phyloP scores from a whole-genome alignment of 1,140 invertebrate species.

The Oscheius sp. region DNA sequence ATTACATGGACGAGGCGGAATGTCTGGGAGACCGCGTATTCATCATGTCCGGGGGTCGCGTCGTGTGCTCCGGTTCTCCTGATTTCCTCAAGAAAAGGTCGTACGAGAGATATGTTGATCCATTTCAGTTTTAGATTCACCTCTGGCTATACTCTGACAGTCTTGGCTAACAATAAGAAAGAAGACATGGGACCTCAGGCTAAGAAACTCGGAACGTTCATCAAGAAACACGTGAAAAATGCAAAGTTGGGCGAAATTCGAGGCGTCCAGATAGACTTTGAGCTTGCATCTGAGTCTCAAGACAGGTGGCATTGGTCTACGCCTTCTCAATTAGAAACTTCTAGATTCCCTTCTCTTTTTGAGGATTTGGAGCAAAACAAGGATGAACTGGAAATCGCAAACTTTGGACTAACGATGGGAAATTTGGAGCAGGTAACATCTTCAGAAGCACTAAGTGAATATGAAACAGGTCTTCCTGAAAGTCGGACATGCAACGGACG shows the following conservation, averaged over 20 bases:
- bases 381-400: conserved; percentile 10
- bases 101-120: conserved; percentile 19
- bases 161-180: not conserved
- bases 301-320: no score
- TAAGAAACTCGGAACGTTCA: not conserved
- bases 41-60: conserved; percentile 68
- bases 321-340: no score
- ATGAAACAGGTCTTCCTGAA: not conserved
- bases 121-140: conserved; percentile 38
- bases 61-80: conserved; percentile 70
- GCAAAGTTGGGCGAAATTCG: conserved; percentile 20
- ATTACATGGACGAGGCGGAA: conserved; percentile 98
- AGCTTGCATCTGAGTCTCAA: not conserved
- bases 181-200: not conserved
- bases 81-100: conserved; percentile 68
- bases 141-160: conserved; percentile 25
- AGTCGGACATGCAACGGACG: no score
- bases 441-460: no score
- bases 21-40: conserved; percentile 72
- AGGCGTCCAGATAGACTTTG: conserved; percentile 37
- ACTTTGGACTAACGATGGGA: conserved; percentile 41
- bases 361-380: conserved; percentile 8
- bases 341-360: conserved; percentile 30
- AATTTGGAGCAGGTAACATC: conserved; percentile 41
- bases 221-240: conserved; percentile 12